These are phyloP conservation scores for Drosophila suzukii DNA, from an alignment of 1,140 invertebrate genomes.

Conservation along the genomic window DNA sequence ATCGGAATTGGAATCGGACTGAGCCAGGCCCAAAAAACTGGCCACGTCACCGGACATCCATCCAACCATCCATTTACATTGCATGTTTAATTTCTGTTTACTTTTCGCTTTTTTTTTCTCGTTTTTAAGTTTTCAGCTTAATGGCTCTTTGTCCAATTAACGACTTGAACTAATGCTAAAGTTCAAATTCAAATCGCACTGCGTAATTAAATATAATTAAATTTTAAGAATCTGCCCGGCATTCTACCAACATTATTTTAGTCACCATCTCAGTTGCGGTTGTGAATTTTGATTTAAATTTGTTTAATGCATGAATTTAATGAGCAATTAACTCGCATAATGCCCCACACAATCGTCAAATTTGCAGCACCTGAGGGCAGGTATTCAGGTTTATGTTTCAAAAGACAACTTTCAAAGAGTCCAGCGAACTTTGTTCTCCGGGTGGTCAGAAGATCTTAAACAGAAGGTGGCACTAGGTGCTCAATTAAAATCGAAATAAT, in stretches of 20 bases:
- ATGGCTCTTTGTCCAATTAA: slow-evolving; percentile 63
- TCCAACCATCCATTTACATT: slow-evolving; percentile 2
- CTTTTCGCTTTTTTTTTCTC: background rate
- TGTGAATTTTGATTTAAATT: slow-evolving; percentile 30
- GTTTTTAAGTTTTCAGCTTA: slow-evolving; percentile 21
- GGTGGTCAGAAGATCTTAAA: slow-evolving; percentile 4
- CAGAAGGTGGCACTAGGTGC: background rate
- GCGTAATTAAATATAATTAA: slow-evolving; percentile 67
- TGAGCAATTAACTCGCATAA: slow-evolving; percentile 56
- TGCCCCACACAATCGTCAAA: slow-evolving; percentile 13
- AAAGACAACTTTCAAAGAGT: slow-evolving; percentile 39
- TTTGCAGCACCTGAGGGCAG: slow-evolving; percentile 21
- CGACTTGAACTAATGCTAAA: slow-evolving; percentile 57
- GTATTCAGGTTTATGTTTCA: slow-evolving; percentile 20
- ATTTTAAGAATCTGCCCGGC: slow-evolving; percentile 28
- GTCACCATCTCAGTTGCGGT: background rate
- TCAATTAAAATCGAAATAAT: background rate
- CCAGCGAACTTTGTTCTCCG: slow-evolving; percentile 33
- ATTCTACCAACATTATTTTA: slow-evolving; percentile 10
- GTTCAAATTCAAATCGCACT: slow-evolving; percentile 58
- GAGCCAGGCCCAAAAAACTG: slow-evolving; percentile 2
- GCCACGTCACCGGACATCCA: slow-evolving; percentile 8
- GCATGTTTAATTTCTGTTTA: slow-evolving; percentile 11
- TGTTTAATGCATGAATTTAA: slow-evolving; percentile 50
- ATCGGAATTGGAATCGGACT: background rate